Percentiles rank a stretch among this genome's conserved stretches.
Conservation (phyloP, 2,888 invertebrate genomes). For the Rapana venosa region DNA sequence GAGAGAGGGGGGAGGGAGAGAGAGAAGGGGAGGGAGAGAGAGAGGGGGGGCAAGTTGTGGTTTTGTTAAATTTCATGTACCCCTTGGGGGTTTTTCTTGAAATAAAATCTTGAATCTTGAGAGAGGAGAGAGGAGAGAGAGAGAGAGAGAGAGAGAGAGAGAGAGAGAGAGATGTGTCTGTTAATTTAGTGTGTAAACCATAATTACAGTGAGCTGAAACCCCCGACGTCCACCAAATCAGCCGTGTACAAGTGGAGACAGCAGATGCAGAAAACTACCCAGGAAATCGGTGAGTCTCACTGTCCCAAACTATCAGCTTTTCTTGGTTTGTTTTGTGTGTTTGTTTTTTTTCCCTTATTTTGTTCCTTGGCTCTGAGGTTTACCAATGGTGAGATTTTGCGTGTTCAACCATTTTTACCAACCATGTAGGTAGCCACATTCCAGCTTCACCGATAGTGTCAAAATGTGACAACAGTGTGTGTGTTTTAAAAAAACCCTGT, state of each 20-base stretch:
- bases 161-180: neutral
- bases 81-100: no score
- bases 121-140: neutral
- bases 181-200: neutral
- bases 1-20: neutral
- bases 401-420: no score
- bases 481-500: no score
- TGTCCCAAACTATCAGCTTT: no score
- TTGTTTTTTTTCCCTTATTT: no score
- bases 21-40: neutral
- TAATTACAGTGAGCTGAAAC: constrained; percentile 70
- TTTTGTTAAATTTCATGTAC: neutral
- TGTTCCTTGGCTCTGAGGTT: no score
- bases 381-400: no score
- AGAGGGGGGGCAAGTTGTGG: neutral
- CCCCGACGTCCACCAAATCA: constrained; percentile 75
- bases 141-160: neutral
- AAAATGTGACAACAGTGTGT: no score
- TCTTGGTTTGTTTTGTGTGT: no score
- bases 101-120: neutral
- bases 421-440: no score
- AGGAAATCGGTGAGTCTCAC: constrained; percentile 68
- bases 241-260: constrained; percentile 76
- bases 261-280: constrained; percentile 67
- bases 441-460: no score